Evolutionary conservation across 2,888 invertebrate genomes (phyloP).

Genomic region (Rhogogaster chlorosoma): DNA sequence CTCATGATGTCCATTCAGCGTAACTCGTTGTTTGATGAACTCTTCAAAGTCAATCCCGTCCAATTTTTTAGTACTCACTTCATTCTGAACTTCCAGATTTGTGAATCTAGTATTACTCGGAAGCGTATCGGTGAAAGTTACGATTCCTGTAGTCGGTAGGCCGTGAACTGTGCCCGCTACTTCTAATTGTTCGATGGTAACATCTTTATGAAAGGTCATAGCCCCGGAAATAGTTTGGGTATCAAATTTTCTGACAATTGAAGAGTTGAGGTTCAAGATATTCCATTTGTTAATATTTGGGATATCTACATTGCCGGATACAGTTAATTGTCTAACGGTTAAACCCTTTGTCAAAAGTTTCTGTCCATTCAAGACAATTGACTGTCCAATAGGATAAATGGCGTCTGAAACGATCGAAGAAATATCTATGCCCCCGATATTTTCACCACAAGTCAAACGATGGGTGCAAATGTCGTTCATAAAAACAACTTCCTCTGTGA

Average conservation of each 20-base stretch:
- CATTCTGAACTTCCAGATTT: constrained; percentile 59
- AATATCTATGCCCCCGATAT: constrained; percentile 6
- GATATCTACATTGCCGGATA: constrained; percentile 61
- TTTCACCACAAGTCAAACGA: not conserved
- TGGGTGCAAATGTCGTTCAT: constrained; percentile 50
- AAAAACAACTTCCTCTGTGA: constrained; percentile 59
- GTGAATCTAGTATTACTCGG: constrained; percentile 62
- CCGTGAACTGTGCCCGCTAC: constrained; percentile 58
- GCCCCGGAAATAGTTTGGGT: constrained; percentile 55
- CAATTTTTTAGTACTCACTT: constrained; percentile 59
- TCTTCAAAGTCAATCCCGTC: constrained; percentile 67
- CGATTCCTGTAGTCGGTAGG: constrained; percentile 57
- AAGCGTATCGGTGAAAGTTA: constrained; percentile 56
- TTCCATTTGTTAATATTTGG: constrained; percentile 61
- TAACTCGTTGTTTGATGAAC: constrained; percentile 65
- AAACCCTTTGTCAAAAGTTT: constrained; percentile 64
- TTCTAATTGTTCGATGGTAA: constrained; percentile 59
- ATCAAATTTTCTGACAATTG: constrained; percentile 63
- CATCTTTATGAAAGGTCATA: constrained; percentile 60
- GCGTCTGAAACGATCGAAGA: constrained; percentile 61
- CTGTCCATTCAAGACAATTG: constrained; percentile 58
- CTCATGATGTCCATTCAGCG: constrained; percentile 59
- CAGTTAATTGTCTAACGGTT: constrained; percentile 56
- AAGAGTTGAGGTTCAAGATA: constrained; percentile 63
- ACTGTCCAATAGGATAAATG: constrained; percentile 53